Percentiles rank a stretch among this genome's conserved stretches.
Evolutionary conservation across 92 coral and sea anemone species (phyloP).

Genomic region (Actinostola sp.): DNA sequence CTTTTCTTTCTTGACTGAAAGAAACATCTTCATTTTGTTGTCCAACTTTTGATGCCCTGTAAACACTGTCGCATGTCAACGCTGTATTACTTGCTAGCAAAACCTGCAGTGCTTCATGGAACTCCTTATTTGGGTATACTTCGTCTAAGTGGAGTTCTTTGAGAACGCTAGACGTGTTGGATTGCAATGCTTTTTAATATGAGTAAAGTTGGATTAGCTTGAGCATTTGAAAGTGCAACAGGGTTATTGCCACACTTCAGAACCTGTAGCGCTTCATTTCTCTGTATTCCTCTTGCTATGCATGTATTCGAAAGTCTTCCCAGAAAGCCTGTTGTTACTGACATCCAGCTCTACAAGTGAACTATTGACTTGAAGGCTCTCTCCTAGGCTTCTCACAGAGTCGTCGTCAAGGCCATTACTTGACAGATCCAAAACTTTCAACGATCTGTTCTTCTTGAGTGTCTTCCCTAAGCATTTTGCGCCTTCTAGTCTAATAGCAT

Average conservation of each 20-base stretch:
- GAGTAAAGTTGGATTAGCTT: background rate
- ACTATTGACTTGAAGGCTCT: conserved; percentile 20
- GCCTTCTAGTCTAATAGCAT: conserved; percentile 22
- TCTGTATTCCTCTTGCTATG: no score
- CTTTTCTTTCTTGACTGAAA: conserved; percentile 26
- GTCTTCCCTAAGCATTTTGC: conserved; percentile 8
- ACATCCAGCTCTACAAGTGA: conserved; percentile 18
- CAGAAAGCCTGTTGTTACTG: conserved; percentile 34
- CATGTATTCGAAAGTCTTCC: conserved; percentile 8
- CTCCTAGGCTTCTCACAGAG: conserved; percentile 17
- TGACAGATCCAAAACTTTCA: conserved; percentile 18
- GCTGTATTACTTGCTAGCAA: background rate
- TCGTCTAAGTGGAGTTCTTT: conserved; percentile 30
- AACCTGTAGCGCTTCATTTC: no score
- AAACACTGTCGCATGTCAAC: conserved; percentile 9
- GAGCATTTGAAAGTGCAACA: conserved; percentile 19
- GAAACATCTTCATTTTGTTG: background rate
- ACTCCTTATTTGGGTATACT: conserved; percentile 29
- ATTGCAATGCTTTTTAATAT: conserved; percentile 12
- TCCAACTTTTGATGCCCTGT: conserved; percentile 27
- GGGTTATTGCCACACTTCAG: conserved; percentile 35
- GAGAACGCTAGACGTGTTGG: conserved; percentile 6
- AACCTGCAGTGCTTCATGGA: conserved; percentile 16
- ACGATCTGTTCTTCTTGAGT: conserved; percentile 13
- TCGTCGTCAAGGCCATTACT: conserved; percentile 38